Evolutionary conservation across 2,797 vertebrate species (phyloP), one percentile per base, ranked within the genome.

Genomic region (Pseudochaenichthys georgianus): DNA sequence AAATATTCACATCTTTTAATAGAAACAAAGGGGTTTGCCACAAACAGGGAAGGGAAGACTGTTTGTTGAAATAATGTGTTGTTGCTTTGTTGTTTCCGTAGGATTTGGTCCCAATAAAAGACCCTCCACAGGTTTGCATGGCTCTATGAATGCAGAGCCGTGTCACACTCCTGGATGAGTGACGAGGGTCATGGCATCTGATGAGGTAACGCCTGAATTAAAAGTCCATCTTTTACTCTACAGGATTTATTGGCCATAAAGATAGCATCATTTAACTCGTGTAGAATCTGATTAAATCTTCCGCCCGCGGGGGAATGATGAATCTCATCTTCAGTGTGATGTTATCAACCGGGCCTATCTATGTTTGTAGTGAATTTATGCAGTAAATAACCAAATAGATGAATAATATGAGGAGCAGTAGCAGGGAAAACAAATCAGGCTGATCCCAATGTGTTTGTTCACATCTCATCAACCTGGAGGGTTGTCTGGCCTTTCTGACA

Each of bases 131-230:
- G 31, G n/a, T 28, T n/a, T 46, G 41, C 12, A 19, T 3, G 41
- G 60, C 61, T 78, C 9, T 73, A 64, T 65, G 41, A 34, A 78
- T 70, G 67, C 60, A 64, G 54, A 61, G 51, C 58, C 38, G 41
- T 11, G 72, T 78, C 78, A 12, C 43, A 21, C 51, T 5, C 12
- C 21, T 81, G 48, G 17, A 2, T 73, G 74, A 77, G 66, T 73
- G 79, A 85, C 84, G 69, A 85, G 83, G 65, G 77, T 52, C 47
- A 38, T 43, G 77, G 72, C 59, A 13, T 58, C 74, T 84, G 69
- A 60, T 73, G 73, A 84, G 77, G 85, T 75, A 73, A 85, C 52
- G 69, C 63, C 23, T 52, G 70, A 89, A 89, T 86, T 85, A 91
- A 91, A 88, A 86, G 75, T 77, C 80, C 17, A 78, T 88, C 52